These are phyloP conservation scores for Tadarida brasiliensis DNA, from an alignment of 2,797 vertebrate genomes.

Conservation along the genomic window DNA sequence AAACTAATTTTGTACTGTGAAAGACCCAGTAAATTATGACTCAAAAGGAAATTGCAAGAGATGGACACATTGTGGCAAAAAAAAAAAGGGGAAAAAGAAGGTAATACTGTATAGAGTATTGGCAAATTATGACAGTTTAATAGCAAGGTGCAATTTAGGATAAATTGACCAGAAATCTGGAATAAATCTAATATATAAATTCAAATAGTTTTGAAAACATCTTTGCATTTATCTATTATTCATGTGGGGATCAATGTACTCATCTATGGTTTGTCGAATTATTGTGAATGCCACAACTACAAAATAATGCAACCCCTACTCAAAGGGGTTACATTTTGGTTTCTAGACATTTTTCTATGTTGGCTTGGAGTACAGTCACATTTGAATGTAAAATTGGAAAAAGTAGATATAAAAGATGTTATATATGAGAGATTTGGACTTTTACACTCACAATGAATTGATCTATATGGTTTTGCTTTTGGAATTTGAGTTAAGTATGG, in stretches of 20 bases:
- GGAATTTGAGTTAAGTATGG: background rate
- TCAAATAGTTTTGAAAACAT: conserved; percentile 9
- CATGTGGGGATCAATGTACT: background rate
- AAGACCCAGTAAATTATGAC: background rate
- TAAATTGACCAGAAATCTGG: background rate
- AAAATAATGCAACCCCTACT: background rate
- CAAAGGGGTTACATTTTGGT: background rate
- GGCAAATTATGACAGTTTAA: background rate
- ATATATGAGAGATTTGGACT: background rate
- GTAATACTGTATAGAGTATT: background rate
- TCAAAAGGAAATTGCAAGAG: background rate
- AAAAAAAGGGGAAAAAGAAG: background rate
- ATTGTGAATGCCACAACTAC: background rate
- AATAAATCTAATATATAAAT: background rate
- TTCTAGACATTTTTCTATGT: background rate
- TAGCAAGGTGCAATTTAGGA: background rate
- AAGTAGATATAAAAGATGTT: background rate
- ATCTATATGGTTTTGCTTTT: background rate
- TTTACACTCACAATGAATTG: background rate
- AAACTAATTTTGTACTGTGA: background rate
- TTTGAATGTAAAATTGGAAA: background rate
- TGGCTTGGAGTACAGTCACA: background rate
- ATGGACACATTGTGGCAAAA: background rate
- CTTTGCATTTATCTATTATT: background rate
- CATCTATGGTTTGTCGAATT: background rate